Percentiles rank a stretch among this genome's conserved stretches.
These are phyloP conservation scores for Papilio glaucus DNA, from an alignment of 1,140 invertebrate genomes.

Conservation along the genomic window DNA sequence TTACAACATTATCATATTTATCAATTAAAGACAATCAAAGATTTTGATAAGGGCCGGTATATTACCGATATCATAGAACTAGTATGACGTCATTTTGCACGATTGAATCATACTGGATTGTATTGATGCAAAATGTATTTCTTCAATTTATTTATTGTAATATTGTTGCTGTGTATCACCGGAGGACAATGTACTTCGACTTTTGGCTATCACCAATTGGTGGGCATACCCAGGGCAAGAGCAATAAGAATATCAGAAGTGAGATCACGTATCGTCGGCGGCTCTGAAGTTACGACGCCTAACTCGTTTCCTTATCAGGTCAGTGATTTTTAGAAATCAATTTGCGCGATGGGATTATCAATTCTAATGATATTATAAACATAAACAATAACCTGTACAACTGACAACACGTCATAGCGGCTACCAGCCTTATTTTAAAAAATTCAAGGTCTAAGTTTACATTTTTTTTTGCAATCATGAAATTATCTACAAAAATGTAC, in stretches of 20 bases:
- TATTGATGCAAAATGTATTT: not conserved
- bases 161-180: constrained; percentile 11
- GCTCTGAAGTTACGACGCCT: constrained; percentile 42
- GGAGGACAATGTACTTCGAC: constrained; percentile 9
- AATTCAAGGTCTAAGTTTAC: too few species aligned
- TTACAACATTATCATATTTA: not conserved
- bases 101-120: not conserved
- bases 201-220: constrained; percentile 53
- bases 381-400: too few species aligned
- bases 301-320: constrained; percentile 57
- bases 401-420: too few species aligned
- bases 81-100: too few species aligned
- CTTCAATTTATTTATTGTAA: constrained; percentile 34
- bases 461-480: too few species aligned
- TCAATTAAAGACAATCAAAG: constrained; percentile 12
- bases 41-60: not conserved
- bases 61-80: not conserved
- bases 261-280: constrained; percentile 54
- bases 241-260: constrained; percentile 39
- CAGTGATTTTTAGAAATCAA: constrained; percentile 21
- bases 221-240: constrained; percentile 51
- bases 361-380: too few species aligned
- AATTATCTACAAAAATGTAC: too few species aligned
- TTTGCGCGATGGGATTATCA: not conserved
- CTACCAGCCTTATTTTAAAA: too few species aligned